Evolutionary conservation across 2,888 invertebrate genomes (phyloP), one percentile per base, ranked within the genome.

Genomic region (Andrena chrysosceles): DNA sequence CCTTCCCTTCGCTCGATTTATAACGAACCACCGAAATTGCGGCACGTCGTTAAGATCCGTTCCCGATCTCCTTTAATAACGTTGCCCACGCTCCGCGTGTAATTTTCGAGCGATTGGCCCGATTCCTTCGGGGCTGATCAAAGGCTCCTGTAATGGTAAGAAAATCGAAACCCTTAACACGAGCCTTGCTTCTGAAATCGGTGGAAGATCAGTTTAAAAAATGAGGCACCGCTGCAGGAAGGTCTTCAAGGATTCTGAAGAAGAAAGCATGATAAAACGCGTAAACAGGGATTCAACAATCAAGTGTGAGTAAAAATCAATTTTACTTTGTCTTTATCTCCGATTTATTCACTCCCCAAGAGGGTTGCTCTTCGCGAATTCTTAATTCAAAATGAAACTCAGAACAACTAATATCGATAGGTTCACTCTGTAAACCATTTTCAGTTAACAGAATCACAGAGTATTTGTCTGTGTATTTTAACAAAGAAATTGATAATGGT

Each of bases 1-100:
- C 33, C 52, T 67, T 67, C 35, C 52, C 20, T 70, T 54, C 60
- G 29, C n/a, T 72, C 52, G 59, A 10, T 77, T 56, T 54, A 54
- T 74, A 85, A 83, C 63, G 76, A 85, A 85, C 73, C 66, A 59
- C n/a, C 73, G 68, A 85, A 83, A 80, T 83, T 85, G 56, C 52
- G 29, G 78, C 64, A 60, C 42, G 64, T 60, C 70, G 73, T 84
- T 73, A 77, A 81, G 69, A 84, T 77, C 73, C n/a, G 52, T 26
- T 52, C 31, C 10, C 35, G 77, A 79, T 81, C 72, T 54, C 70
- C 66, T 77, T 66, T 81, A 83, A 79, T 68, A 75, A 74, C 35
- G 52, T 69, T 75, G 48, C 35, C 60, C 56, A 4, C 8, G 23
- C 54, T 54, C 5, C 49, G 42, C 42, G 59, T 75, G 60, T 75